A percentile compares a stretch with the other conserved stretches of the same genome.
These are phyloP conservation scores for Phania funesta DNA, from an alignment of 2,888 invertebrate genomes.

Conservation along the genomic window DNA sequence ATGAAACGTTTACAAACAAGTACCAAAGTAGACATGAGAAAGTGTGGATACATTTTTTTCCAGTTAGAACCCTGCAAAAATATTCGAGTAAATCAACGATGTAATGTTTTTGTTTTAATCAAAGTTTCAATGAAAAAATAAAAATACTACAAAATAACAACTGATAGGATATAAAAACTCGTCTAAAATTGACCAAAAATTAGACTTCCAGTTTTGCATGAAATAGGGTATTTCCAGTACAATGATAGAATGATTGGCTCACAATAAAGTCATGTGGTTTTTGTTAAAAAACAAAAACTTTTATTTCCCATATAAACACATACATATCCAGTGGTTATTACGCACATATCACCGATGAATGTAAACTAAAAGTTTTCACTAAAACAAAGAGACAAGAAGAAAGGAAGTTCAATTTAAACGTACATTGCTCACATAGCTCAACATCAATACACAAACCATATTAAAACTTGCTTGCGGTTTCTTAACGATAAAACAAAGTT, in stretches of 20 bases:
- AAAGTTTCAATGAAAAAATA: background rate
- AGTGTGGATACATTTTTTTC: background rate
- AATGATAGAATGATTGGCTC: background rate
- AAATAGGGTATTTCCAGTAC: background rate
- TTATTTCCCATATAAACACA: conserved; percentile 11
- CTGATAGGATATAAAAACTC: background rate
- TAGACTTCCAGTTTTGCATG: background rate
- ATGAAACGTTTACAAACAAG: background rate
- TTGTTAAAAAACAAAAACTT: conserved; percentile 13
- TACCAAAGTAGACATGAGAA: background rate
- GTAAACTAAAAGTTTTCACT: conserved; percentile 38
- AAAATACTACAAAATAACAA: background rate
- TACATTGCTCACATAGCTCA: conserved; percentile 42
- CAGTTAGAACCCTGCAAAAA: too few species aligned
- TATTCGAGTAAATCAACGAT: too few species aligned
- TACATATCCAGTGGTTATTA: background rate
- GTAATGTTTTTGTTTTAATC: too few species aligned
- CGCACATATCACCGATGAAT: conserved; percentile 7
- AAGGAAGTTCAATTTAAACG: conserved; percentile 40
- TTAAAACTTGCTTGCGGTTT: conserved; percentile 62
- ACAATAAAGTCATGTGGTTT: conserved; percentile 40
- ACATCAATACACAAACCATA: conserved; percentile 38
- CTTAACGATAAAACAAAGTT: conserved; percentile 61
- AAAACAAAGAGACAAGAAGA: conserved; percentile 10
- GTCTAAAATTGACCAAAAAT: background rate